A percentile compares a stretch with the other conserved stretches of the same genome.
These are phyloP conservation scores for Caerostris darwini DNA, from an alignment of 1,140 invertebrate genomes.

Conservation along the genomic window DNA sequence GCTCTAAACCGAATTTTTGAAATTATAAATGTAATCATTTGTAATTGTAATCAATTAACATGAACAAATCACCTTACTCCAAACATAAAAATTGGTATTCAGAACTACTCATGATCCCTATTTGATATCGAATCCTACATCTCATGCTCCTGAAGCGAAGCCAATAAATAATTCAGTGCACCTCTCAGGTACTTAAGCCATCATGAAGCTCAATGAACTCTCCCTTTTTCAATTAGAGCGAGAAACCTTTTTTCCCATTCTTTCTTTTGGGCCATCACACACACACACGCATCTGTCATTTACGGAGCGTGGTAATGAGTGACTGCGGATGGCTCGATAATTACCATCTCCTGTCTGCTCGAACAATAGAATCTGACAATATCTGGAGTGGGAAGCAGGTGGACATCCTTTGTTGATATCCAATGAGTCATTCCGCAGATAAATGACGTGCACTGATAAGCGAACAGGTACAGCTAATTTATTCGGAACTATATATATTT, in stretches of 20 bases:
- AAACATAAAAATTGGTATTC: too few species aligned
- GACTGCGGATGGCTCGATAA: background rate
- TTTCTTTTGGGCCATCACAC: background rate
- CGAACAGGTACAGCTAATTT: too few species aligned
- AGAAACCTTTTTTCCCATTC: background rate
- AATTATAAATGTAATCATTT: too few species aligned
- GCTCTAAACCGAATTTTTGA: too few species aligned
- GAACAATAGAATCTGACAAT: background rate
- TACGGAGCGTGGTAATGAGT: conserved; percentile 36
- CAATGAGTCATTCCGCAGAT: background rate
- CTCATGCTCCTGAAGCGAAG: background rate
- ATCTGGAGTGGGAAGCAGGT: background rate
- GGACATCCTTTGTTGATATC: background rate
- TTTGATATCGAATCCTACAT: too few species aligned
- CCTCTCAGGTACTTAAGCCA: background rate
- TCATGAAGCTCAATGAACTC: background rate
- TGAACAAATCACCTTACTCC: too few species aligned
- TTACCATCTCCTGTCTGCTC: background rate
- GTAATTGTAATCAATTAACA: too few species aligned
- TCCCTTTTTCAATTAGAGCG: conserved; percentile 22
- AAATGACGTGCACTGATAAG: background rate
- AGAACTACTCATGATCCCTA: too few species aligned
- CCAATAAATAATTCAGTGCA: background rate
- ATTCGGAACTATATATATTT: too few species aligned
- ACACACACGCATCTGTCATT: conserved; percentile 8